Percentiles rank a stretch among this genome's conserved stretches.
These are phyloP conservation scores for Diabrotica undecimpunctata DNA, from an alignment of 1,140 invertebrate species.

Conservation along the genomic window DNA sequence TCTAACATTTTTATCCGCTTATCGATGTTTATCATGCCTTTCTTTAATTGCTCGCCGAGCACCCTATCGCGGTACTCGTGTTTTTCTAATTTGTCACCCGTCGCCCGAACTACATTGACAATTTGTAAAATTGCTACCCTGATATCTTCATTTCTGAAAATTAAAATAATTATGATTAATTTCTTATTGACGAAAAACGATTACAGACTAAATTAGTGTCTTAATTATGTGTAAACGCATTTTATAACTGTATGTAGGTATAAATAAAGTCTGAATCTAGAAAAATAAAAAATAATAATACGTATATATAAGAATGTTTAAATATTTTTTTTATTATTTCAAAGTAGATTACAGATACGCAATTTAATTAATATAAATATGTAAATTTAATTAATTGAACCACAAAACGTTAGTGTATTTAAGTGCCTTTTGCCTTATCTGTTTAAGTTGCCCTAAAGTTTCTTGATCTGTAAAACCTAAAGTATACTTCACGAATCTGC, in stretches of 20 bases:
- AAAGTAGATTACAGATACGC: no score
- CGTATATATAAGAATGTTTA: no score
- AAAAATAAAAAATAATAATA: no score
- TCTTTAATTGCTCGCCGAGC: slow-evolving; percentile 74
- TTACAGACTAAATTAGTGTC: neutral
- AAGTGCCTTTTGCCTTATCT: no score
- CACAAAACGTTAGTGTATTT: no score
- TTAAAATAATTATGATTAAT: slow-evolving; percentile 33
- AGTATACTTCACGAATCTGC: no score
- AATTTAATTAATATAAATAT: no score
- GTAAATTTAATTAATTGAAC: no score
- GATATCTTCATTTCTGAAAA: slow-evolving; percentile 71
- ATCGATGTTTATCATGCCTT: slow-evolving; percentile 63
- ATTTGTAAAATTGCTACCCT: slow-evolving; percentile 76
- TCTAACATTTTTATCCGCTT: slow-evolving; percentile 69
- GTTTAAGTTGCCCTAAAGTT: no score
- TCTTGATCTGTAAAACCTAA: no score
- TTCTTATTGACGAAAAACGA: neutral
- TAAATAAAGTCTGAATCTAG: neutral
- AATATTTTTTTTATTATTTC: no score
- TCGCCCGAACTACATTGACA: slow-evolving; percentile 73
- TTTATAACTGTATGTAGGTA: neutral
- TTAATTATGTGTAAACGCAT: neutral
- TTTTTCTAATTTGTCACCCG: slow-evolving; percentile 77
- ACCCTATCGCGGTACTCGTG: slow-evolving; percentile 79